Percentiles rank a stretch among this genome's conserved stretches.
phyloP scores from a whole-genome alignment of 30 jellyfish, hydroid and myxozoan species.

The Catostylus mosaicus region DNA sequence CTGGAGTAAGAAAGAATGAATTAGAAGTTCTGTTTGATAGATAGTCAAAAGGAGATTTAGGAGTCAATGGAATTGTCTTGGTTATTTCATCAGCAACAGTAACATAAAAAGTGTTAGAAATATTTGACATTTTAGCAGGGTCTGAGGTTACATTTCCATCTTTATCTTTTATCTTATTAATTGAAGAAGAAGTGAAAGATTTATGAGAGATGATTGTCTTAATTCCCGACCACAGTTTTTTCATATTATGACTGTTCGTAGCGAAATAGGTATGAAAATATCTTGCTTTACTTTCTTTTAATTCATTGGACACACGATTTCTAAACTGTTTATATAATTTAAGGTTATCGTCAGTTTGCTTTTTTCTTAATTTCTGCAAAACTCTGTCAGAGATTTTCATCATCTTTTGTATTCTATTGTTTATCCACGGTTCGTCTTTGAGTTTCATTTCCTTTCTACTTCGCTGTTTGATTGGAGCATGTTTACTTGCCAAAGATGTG shows the following conservation, averaged over 20 bases:
- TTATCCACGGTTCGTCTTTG: too few species aligned
- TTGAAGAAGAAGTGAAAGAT: conserved; percentile 45
- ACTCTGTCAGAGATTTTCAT: conserved; percentile 41
- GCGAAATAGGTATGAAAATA: conserved; percentile 26
- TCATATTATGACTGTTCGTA: conserved; percentile 35
- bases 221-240: too few species aligned
- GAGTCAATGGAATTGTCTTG: conserved; percentile 8
- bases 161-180: conserved; percentile 43
- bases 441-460: too few species aligned
- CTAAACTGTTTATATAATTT: background rate
- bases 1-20: conserved; percentile 36
- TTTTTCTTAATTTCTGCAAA: conserved; percentile 43
- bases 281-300: conserved; percentile 51
- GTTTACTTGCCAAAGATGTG: too few species aligned
- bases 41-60: conserved; percentile 24
- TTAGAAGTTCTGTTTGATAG: background rate
- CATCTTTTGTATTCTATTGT: conserved; percentile 49
- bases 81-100: conserved; percentile 6
- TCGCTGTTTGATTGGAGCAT: too few species aligned
- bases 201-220: conserved; percentile 49
- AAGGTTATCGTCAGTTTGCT: conserved; percentile 9
- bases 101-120: background rate
- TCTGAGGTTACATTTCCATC: conserved; percentile 54
- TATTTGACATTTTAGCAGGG: conserved; percentile 26
- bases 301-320: conserved; percentile 22